Percentiles rank a stretch among this genome's conserved stretches.
Evolutionary conservation across 2,888 invertebrate species (phyloP).

Genomic region (Lepidocyrtoides sp.): DNA sequence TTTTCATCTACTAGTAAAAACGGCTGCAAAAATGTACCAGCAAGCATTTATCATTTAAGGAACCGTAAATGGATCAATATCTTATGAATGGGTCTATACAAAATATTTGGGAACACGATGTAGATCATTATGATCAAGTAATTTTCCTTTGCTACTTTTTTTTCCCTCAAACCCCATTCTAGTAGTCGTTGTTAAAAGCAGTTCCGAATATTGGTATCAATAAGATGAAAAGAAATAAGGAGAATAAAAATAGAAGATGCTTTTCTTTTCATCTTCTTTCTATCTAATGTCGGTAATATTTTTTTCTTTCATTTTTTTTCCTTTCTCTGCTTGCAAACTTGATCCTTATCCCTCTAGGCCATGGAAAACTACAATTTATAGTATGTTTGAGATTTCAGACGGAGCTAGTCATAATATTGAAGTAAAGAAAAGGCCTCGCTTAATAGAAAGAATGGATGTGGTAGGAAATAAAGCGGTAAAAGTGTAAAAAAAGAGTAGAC

Average conservation of each 20-base stretch:
- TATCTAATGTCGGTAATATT: background rate
- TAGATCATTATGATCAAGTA: background rate
- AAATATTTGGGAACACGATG: slow-evolving; percentile 12
- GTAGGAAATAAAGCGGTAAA: background rate
- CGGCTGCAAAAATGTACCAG: background rate
- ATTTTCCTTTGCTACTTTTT: background rate
- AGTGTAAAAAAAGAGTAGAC: slow-evolving; percentile 12
- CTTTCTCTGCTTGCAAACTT: slow-evolving; percentile 6
- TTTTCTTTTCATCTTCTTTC: slow-evolving; percentile 39
- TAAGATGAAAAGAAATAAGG: slow-evolving; percentile 22
- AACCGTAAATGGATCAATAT: background rate
- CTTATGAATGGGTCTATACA: background rate
- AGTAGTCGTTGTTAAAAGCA: background rate
- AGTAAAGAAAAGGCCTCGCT: background rate
- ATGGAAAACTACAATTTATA: slow-evolving; percentile 6
- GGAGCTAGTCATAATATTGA: slow-evolving; percentile 23
- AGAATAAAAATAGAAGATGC: slow-evolving; percentile 17
- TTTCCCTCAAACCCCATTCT: background rate
- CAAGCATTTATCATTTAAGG: background rate
- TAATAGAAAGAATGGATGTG: background rate
- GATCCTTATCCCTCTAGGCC: slow-evolving; percentile 54
- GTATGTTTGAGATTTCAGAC: slow-evolving; percentile 33
- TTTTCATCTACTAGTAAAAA: background rate
- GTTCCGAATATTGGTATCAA: slow-evolving; percentile 41
- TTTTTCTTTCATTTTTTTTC: background rate